Conservation (phyloP, 2,888 invertebrate genomes). For the Sepioteuthis lessoniana region DNA sequence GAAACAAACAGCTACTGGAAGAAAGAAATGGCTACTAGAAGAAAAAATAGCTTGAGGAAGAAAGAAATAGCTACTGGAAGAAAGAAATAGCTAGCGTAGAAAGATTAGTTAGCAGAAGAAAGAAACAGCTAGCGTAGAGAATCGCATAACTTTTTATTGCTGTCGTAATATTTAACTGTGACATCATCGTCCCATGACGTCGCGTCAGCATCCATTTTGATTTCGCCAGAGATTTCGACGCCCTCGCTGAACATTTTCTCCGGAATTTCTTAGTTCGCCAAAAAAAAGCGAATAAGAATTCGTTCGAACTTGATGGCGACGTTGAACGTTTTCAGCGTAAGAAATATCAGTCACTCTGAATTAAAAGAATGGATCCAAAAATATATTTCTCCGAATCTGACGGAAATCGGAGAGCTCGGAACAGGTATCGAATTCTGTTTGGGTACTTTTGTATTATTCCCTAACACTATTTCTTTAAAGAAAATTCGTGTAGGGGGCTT, state of each 20-base stretch:
- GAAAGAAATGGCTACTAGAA: background rate
- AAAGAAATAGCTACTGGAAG: background rate
- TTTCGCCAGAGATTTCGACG: background rate
- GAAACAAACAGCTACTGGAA: background rate
- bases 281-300: background rate
- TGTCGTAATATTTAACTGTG: background rate
- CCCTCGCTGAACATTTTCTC: background rate
- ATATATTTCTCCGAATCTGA: constrained; percentile 24
- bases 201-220: background rate
- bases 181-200: background rate
- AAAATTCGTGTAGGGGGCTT: background rate
- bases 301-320: background rate
- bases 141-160: background rate
- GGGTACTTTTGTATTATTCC: constrained; percentile 15
- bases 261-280: background rate
- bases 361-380: background rate
- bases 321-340: background rate
- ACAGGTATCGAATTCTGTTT: background rate
- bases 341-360: background rate
- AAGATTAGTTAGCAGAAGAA: background rate
- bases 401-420: background rate
- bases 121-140: background rate
- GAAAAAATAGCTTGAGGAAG: background rate
- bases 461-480: background rate
- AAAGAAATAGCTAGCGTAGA: background rate